Conservation (phyloP, 1,140 invertebrate genomes). For the Drosophila nannoptera region DNA sequence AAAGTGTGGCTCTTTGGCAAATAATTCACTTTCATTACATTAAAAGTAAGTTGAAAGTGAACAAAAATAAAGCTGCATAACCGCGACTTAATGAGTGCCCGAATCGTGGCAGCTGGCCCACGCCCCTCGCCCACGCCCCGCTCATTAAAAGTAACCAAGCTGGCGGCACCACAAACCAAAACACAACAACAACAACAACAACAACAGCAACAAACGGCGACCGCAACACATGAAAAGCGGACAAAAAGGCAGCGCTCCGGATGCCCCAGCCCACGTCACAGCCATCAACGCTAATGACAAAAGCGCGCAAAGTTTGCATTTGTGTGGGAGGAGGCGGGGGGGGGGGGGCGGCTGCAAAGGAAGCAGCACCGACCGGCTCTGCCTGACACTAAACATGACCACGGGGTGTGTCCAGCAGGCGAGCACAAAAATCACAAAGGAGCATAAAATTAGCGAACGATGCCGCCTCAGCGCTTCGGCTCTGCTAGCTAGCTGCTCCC, state of each 20-base stretch:
- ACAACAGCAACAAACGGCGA: no score
- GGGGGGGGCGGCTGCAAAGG: slow-evolving; percentile 8
- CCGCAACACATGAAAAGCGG: slow-evolving; percentile 70
- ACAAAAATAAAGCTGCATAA: slow-evolving; percentile 65
- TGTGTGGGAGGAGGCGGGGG: slow-evolving; percentile 36
- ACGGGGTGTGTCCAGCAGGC: slow-evolving; percentile 63
- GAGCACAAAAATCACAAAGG: slow-evolving; percentile 73
- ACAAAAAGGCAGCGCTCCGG: slow-evolving; percentile 61
- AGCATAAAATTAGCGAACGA: slow-evolving; percentile 72
- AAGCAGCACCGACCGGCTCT: not conserved
- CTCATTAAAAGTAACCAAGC: slow-evolving; percentile 75
- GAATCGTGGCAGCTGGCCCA: slow-evolving; percentile 3
- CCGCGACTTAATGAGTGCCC: slow-evolving; percentile 71
- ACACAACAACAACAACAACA: slow-evolving; percentile 58
- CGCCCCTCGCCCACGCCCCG: slow-evolving; percentile 47
- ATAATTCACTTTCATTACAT: slow-evolving; percentile 70
- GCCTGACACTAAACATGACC: slow-evolving; percentile 69
- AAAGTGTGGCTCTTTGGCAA: slow-evolving; percentile 31
- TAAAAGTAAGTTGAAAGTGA: slow-evolving; percentile 30
- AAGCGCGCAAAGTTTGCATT: slow-evolving; percentile 75
- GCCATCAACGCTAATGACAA: slow-evolving; percentile 76
- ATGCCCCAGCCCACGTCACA: slow-evolving; percentile 51
- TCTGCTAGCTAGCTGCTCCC: slow-evolving; percentile 12
- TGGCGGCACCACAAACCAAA: slow-evolving; percentile 67
- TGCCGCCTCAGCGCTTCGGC: slow-evolving; percentile 31